Evolutionary conservation across 2,113 vertebrate genomes (phyloP), one percentile per base, ranked within the genome.

Genomic region (Paratilapia polleni): DNA sequence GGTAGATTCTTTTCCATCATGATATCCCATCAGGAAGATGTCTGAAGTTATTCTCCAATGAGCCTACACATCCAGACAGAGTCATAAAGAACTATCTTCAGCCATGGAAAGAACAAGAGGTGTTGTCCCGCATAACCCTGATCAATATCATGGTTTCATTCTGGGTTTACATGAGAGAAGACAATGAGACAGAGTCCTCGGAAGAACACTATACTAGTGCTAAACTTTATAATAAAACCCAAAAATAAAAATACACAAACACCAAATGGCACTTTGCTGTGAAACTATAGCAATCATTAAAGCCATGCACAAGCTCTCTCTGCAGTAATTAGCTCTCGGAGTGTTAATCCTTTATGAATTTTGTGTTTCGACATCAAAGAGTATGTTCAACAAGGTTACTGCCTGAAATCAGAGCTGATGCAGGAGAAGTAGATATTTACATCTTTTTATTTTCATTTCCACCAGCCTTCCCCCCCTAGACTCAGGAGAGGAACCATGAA

Each of bases 291-390:
- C 56, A 58, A 58, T 22, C 20, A 26, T 13, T 26, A 52, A 66
- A 58, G 34, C 6, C 64, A 57, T 20, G 31, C 70, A 62, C 3
- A 43, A 81, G 68, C 81, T 64, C 78, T 84, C 75, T 66, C 68
- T 26, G 70, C 76, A 82, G 79, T 87, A 90, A 90, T 90, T 87
- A 90, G 76, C 88, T 87, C 76, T 77, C 52, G 8, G 66, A 80
- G 80, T 56, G 83, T 84, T 89, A 82, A 87, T 89, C 85, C 88
- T 79, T 17, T 43, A 61, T 87, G 85, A 87, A 87, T 90, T 90
- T 68, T 41, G 20, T 49, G n/a, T 73, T 57, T 87, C 78, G 52
- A 80, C 82, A 84, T 90, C 88, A 87, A 87, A 89, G 88, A 24
- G 17, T 47, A 28, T 12, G 47, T 70, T 82, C 61, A 82, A 82